phyloP scores from a whole-genome alignment of 2,797 vertebrate species.

The Tokudaia tokunoshimensis region DNA sequence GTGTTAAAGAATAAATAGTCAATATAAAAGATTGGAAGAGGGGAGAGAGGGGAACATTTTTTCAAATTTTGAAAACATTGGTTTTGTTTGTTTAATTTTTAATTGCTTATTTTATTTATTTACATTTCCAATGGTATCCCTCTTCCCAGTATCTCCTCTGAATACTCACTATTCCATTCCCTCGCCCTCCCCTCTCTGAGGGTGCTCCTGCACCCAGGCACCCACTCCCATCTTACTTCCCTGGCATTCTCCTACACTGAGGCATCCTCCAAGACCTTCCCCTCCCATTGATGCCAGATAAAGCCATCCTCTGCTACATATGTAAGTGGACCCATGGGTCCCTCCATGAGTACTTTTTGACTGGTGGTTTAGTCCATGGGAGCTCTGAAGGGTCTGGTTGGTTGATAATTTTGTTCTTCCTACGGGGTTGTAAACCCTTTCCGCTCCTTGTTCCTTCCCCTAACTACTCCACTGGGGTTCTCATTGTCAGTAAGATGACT shows the following conservation, averaged over 20 bases:
- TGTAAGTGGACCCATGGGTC: neutral
- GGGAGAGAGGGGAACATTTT: no score
- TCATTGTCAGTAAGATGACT: accelerated
- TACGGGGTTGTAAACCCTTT: neutral
- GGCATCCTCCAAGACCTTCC: neutral
- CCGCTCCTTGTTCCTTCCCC: neutral
- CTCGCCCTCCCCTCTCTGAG: neutral
- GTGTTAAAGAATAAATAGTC: neutral
- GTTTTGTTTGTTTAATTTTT: no score
- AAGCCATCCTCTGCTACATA: neutral
- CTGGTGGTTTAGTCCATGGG: neutral
- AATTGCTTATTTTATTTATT: no score
- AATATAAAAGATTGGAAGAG: neutral
- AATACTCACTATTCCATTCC: neutral
- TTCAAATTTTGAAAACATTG: no score
- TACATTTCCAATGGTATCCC: no score
- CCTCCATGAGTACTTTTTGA: neutral
- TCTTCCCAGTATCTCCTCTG: no score
- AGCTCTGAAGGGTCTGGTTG: neutral
- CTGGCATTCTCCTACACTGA: neutral
- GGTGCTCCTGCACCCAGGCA: accelerated
- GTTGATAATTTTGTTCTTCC: neutral
- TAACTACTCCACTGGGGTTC: neutral
- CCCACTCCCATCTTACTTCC: no score
- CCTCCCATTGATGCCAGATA: neutral